Evolutionary conservation across 2,888 invertebrate species (phyloP), one percentile per base, ranked within the genome.

Genomic region (Leptopilina syphax): DNA sequence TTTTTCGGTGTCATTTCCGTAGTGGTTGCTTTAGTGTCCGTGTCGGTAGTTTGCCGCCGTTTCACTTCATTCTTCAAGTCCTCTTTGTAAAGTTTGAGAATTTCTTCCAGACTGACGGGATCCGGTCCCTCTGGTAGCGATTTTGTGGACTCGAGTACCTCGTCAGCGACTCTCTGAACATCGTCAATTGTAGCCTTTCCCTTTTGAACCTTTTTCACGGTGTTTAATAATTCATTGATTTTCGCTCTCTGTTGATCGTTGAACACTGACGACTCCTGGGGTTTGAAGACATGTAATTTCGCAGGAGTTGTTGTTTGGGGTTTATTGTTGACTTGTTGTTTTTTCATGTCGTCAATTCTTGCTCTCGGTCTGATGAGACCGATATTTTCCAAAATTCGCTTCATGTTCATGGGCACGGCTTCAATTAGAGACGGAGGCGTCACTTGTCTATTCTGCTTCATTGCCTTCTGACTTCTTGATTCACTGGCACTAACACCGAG

Each of bases 201-300:
- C 41, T 91, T 88, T 76, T 92, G 91, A 0, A 91, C 89, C 79
- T 88, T 79, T 47, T 85, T 91, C 4, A 92, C 90, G 0, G 90
- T 92, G 8, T 90, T 88, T 44, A 93, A 82, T 0, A 93, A 87
- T 79, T 92, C 89, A 67, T 91, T 90, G 63, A 93, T 92, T 80
- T 91, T 92, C 24, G 87, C 85, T 67, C 93, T 90, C 85, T 95
- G 94, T 24, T 93, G 93, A 57, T 94, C 92, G 60, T 93, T 81
- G 81, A 89, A 83, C 0, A 82, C 41, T 57, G 85, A 79, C 77
- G 86, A 77, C 80, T 91, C 88, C 81, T 91, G 86, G 73, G 93
- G 90, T 54, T 93, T 93, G 82, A 92, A 93, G 12, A 93, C 89
- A 78, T 93, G 92, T 8, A 88, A 83, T 78, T 85, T 84, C 44